Evolutionary conservation across 1,140 invertebrate species (phyloP).

Genomic region (Drosophila leontia): DNA sequence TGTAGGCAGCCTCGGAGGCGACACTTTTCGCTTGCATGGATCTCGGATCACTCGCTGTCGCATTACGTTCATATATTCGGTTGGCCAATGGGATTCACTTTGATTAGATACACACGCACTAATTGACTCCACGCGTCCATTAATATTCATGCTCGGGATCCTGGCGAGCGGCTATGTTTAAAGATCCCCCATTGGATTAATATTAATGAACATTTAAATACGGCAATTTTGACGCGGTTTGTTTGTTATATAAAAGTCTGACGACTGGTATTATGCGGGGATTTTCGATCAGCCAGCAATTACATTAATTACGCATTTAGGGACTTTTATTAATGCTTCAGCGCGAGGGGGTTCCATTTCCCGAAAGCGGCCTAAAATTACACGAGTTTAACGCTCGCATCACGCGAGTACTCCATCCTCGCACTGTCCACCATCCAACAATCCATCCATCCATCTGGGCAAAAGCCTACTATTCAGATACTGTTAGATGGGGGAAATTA

Average conservation of each 20-base stretch:
- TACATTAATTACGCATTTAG: constrained; percentile 53
- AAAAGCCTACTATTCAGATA: constrained; percentile 11
- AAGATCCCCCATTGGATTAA: constrained; percentile 34
- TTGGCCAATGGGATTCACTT: constrained; percentile 20
- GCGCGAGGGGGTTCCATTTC: constrained; percentile 19
- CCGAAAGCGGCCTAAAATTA: constrained; percentile 18
- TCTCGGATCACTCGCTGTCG: constrained; percentile 35
- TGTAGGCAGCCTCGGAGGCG: constrained; percentile 19
- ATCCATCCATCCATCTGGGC: constrained; percentile 9
- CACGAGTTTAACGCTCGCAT: constrained; percentile 38
- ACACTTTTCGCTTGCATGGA: constrained; percentile 24
- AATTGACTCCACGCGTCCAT: constrained; percentile 24
- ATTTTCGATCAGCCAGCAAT: constrained; percentile 34
- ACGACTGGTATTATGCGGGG: not conserved
- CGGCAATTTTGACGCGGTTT: not conserved
- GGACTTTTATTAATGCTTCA: constrained; percentile 28
- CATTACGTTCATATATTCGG: constrained; percentile 5
- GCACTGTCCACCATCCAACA: constrained; percentile 4
- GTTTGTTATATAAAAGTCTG: constrained; percentile 28
- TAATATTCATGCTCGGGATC: constrained; percentile 36
- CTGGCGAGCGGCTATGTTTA: constrained; percentile 21
- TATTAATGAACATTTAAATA: constrained; percentile 33
- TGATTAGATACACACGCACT: constrained; percentile 39
- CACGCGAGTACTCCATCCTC: constrained; percentile 32
- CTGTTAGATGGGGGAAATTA: constrained; percentile 48